phyloP scores from a whole-genome alignment of 2,113 vertebrate species.

The Siniperca knerii region DNA sequence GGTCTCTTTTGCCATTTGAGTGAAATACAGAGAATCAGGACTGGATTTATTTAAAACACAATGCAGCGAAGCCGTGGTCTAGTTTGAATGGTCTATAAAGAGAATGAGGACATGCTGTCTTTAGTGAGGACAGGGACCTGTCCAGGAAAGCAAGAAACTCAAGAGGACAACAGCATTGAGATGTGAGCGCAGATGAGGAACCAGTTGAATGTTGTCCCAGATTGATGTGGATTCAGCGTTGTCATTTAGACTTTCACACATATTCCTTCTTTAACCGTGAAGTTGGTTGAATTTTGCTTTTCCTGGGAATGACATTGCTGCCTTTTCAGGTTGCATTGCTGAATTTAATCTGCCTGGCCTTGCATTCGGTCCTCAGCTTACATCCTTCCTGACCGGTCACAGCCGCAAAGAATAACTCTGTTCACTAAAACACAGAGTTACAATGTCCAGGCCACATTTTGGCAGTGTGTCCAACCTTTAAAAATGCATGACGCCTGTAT shows the following conservation, averaged over 20 bases:
- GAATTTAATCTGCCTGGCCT: constrained; percentile 26
- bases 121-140: constrained; percentile 9
- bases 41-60: constrained; percentile 46
- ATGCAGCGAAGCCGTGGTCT: constrained; percentile 31
- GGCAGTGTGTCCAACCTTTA: constrained; percentile 5
- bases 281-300: constrained; percentile 37
- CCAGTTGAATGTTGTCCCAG: constrained; percentile 19
- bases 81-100: constrained; percentile 38
- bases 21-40: constrained; percentile 35
- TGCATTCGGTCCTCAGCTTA: constrained; percentile 13
- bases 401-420: constrained; percentile 2
- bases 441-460: constrained; percentile 8
- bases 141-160: constrained; percentile 16
- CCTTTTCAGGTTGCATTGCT: constrained; percentile 29
- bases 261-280: constrained; percentile 13
- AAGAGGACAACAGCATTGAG: neutral
- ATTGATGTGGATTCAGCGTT: constrained; percentile 54
- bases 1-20: constrained; percentile 37
- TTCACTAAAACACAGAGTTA: constrained; percentile 7
- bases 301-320: constrained; percentile 24
- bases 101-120: constrained; percentile 34
- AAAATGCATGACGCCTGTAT: constrained; percentile 24
- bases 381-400: constrained; percentile 19
- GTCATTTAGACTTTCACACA: neutral
- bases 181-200: constrained; percentile 22